A percentile compares a stretch with the other conserved stretches of the same genome.
These are phyloP conservation scores for Epizoanthus fatuus DNA, from an alignment of 92 coral and sea anemone genomes.

Conservation along the genomic window DNA sequence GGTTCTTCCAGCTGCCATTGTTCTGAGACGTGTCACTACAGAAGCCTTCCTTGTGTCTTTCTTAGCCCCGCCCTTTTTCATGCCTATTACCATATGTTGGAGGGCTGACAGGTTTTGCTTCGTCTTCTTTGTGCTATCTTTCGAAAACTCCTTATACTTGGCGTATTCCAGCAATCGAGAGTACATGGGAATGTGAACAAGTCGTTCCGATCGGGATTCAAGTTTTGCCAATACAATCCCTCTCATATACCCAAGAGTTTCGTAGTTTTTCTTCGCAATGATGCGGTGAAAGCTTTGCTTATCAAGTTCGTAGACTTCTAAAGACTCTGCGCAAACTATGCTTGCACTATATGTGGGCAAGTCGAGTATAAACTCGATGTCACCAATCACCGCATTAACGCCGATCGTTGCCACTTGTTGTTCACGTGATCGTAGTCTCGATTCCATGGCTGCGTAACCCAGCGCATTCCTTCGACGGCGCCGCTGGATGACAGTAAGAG, in stretches of 20 bases:
- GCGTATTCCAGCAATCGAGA: slow-evolving; percentile 65
- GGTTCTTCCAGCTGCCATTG: neutral
- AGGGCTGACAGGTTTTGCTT: neutral
- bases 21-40: neutral
- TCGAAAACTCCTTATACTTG: neutral
- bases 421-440: slow-evolving; percentile 75
- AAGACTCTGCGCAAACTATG: slow-evolving; percentile 83
- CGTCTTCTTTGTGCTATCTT: slow-evolving; percentile 17
- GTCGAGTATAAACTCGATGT: slow-evolving; percentile 86
- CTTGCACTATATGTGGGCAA: slow-evolving; percentile 82
- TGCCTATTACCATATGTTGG: neutral
- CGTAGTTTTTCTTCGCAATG: slow-evolving; percentile 70
- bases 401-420: slow-evolving; percentile 90
- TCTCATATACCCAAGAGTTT: slow-evolving; percentile 67
- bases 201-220: slow-evolving; percentile 58
- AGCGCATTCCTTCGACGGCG: slow-evolving; percentile 81
- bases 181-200: slow-evolving; percentile 68
- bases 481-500: slow-evolving; percentile 87
- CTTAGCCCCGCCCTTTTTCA: neutral
- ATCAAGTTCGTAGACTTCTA: slow-evolving; percentile 86
- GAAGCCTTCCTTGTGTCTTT: neutral
- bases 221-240: slow-evolving; percentile 69
- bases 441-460: slow-evolving; percentile 92
- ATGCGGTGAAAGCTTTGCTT: slow-evolving; percentile 82
- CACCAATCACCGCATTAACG: slow-evolving; percentile 90